Conservation (phyloP, 2,113 vertebrate genomes). For the Todiramphus saurophagus region DNA sequence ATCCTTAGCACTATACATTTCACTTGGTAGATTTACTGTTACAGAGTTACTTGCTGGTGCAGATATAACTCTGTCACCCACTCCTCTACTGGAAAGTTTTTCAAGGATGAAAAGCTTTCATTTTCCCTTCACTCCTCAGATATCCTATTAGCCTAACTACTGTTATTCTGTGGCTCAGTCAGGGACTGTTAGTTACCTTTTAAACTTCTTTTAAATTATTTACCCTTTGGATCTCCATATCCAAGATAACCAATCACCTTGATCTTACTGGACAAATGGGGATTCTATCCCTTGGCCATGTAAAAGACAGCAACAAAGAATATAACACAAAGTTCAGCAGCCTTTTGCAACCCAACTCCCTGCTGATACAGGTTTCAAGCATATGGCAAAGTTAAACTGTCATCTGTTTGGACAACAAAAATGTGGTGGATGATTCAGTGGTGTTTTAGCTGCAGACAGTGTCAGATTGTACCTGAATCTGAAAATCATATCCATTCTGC, state of each 20-base stretch:
- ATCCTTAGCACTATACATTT: background rate
- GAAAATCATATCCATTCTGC: background rate
- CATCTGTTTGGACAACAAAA: background rate
- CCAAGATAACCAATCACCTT: background rate
- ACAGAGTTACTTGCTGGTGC: background rate
- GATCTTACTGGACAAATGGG: background rate
- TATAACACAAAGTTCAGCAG: background rate
- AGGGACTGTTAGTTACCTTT: background rate
- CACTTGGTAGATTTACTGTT: background rate
- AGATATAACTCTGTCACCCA: background rate
- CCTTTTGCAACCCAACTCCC: background rate
- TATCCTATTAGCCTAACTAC: background rate
- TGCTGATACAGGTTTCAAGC: background rate
- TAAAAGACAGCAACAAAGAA: background rate
- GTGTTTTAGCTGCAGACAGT: background rate
- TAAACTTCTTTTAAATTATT: background rate
- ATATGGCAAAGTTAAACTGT: background rate
- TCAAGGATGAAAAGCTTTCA: background rate
- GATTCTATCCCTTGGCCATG: background rate
- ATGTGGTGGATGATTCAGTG: background rate
- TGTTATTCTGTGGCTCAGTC: background rate
- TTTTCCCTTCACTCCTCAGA: background rate
- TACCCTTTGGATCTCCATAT: background rate
- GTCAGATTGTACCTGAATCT: background rate
- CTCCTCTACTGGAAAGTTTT: background rate